These are phyloP conservation scores for Acestrorhynchus altus DNA, from an alignment of 2,797 vertebrate species.

Conservation along the genomic window DNA sequence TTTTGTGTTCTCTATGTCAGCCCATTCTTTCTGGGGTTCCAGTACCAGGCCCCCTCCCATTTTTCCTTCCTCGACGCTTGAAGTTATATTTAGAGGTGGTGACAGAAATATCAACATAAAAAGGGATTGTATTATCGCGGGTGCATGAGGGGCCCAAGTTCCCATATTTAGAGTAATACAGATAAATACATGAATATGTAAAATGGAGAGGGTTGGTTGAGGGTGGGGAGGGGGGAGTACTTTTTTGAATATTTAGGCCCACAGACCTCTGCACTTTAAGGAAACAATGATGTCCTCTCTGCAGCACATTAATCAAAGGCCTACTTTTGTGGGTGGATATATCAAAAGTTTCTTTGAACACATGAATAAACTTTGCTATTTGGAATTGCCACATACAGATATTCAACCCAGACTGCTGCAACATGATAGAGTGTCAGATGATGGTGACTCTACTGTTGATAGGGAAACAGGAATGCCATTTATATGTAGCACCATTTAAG, in stretches of 20 bases:
- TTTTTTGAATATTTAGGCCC: slow-evolving; percentile 60
- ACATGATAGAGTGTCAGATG: too few species aligned
- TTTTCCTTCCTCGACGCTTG: slow-evolving; percentile 58
- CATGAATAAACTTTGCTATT: too few species aligned
- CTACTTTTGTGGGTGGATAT: too few species aligned
- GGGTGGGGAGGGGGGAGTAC: slow-evolving; percentile 30
- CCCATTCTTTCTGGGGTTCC: slow-evolving; percentile 47
- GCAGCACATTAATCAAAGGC: slow-evolving; percentile 34
- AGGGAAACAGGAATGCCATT: too few species aligned
- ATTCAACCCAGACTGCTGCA: too few species aligned
- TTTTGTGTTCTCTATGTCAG: slow-evolving; percentile 56
- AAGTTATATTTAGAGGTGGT: slow-evolving; percentile 67
- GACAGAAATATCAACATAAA: slow-evolving; percentile 68
- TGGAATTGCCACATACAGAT: too few species aligned
- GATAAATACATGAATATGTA: slow-evolving; percentile 79
- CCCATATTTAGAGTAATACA: slow-evolving; percentile 67
- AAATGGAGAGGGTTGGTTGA: slow-evolving; percentile 55
- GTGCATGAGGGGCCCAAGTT: slow-evolving; percentile 61
- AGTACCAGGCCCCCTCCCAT: neutral
- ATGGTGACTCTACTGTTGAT: too few species aligned
- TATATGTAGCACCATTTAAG: too few species aligned
- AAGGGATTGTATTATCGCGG: slow-evolving; percentile 79
- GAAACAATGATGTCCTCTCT: slow-evolving; percentile 55
- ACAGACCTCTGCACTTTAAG: slow-evolving; percentile 50
- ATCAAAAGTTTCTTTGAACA: too few species aligned